phyloP scores from a whole-genome alignment of 2,113 vertebrate species.

The Carollia perspicillata region DNA sequence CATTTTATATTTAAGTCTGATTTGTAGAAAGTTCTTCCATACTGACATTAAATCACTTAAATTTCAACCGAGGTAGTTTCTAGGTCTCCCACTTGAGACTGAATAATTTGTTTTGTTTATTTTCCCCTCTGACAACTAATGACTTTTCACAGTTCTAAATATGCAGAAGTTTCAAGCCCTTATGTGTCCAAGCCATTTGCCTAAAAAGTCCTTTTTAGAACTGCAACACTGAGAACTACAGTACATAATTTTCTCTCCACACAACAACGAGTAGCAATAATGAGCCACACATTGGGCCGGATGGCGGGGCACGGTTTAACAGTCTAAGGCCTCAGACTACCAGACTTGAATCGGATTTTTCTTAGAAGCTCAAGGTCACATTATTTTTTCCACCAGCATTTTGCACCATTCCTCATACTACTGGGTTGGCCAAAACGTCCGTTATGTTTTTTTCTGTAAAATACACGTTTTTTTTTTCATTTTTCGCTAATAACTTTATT shows the following conservation, averaged over 20 bases:
- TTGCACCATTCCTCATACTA: background rate
- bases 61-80: background rate
- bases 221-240: background rate
- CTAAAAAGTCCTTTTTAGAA: background rate
- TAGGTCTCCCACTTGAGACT: background rate
- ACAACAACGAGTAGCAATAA: background rate
- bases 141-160: background rate
- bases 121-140: background rate
- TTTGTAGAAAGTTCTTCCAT: background rate
- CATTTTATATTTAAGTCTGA: background rate
- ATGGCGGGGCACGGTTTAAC: background rate
- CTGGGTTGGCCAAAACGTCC: too few species aligned
- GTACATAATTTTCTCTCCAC: background rate
- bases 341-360: background rate
- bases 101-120: background rate
- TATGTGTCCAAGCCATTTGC: background rate
- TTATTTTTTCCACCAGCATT: background rate
- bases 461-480: too few species aligned
- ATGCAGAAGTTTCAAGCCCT: background rate
- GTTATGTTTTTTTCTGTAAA: too few species aligned
- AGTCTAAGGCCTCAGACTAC: background rate
- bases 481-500: too few species aligned
- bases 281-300: fast-evolving
- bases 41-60: background rate
- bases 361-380: background rate